Evolutionary conservation across 2,113 vertebrate genomes (phyloP).

Genomic region (Pterocles orientalis): DNA sequence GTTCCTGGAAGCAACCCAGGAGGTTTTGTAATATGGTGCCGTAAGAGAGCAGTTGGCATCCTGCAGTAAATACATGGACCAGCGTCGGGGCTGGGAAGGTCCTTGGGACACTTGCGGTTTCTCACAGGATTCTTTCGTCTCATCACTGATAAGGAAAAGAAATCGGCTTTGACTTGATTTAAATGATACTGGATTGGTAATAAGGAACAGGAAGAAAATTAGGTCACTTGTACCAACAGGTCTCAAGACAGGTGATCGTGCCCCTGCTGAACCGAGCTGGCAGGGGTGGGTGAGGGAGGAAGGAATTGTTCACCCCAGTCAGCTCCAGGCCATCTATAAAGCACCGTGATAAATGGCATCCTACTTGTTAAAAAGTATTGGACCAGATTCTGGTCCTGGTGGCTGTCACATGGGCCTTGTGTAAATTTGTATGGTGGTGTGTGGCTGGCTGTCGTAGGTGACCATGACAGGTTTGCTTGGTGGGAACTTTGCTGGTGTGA

Average conservation of each 20-base stretch:
- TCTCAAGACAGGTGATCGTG: background rate
- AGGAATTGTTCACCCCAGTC: background rate
- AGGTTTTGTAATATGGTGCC: background rate
- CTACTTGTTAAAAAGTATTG: background rate
- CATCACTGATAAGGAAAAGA: background rate
- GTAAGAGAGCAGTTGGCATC: background rate
- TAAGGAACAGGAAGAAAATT: background rate
- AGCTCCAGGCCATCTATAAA: background rate
- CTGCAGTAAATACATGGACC: background rate
- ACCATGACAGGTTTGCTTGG: background rate
- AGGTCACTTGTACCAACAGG: background rate
- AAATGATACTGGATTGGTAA: background rate
- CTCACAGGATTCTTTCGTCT: background rate
- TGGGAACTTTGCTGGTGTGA: background rate
- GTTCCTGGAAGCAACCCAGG: background rate
- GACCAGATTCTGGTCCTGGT: background rate
- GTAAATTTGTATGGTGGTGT: background rate
- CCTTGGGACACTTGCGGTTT: background rate
- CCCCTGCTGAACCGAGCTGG: background rate
- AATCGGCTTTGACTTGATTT: background rate
- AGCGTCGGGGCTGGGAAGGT: background rate
- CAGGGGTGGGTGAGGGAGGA: background rate
- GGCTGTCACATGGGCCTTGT: background rate
- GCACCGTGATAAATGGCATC: background rate
- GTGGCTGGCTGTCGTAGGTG: background rate